Base-by-base conservation (phyloP, 2,797 vertebrate genomes). In the Halcyon chelicuti region DNA sequence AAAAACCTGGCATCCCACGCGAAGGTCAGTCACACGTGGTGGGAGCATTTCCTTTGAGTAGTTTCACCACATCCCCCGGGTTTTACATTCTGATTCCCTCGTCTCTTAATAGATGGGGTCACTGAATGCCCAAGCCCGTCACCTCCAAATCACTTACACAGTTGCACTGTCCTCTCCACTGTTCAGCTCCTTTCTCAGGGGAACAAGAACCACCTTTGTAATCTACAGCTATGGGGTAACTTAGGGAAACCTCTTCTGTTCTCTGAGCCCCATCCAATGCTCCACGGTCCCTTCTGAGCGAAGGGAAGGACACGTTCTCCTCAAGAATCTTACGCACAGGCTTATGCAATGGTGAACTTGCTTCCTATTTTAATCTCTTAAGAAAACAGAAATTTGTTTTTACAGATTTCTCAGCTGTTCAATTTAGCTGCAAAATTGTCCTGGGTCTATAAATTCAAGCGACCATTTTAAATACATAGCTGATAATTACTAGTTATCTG, bases 1-100 rank as follows among this genome's bases (percentile, higher is more conserved):
- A 99, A 99, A 97, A 99, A 93, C 80, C 97, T 97, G 47, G 97
- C 98, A 68, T 98, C 99, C 74, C 98, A 96, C 85, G 97, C 98
- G 2, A 99, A 99, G 99, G 99, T 99, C 75, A 98, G 33, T 46
- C 60, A 51, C 19, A 3, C 3, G 0, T 9, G 29, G 42, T 46
- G 42, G n/a, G 58, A 79, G 42, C 2, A 1, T 49, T 37, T 58
- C 42, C 54, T 63, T 42, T 42, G 26, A 73, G 52, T 51, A 23
- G 16, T 47, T 82, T 63, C 35, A 55, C 70, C 63, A 20, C 35
- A 6, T 60, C 18, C 35, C 44, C 14, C 15, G 35, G 21, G 51
- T 61, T 61, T 46, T 18, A 21, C 31, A 11, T 55, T 78, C 74
- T 57, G 65, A 47, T 66, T 85, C 51, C 37, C 52, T 65, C 26